Evolutionary conservation across 2,888 invertebrate species (phyloP).

Genomic region (Ormyrus pomaceus): DNA sequence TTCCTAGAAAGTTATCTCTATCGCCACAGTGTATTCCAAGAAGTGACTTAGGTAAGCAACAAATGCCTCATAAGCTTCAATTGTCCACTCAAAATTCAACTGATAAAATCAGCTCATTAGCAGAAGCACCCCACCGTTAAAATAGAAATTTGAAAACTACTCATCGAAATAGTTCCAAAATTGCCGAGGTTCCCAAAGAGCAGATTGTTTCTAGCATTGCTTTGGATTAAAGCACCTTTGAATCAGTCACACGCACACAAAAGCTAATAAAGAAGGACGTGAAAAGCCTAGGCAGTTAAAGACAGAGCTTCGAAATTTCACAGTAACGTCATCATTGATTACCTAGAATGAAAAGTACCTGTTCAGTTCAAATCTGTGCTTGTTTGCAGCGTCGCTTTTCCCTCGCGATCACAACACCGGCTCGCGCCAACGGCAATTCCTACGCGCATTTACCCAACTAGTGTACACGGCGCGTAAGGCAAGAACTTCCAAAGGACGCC

Average conservation of each 20-base stretch:
- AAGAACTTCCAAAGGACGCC: slow-evolving; percentile 11
- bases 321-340: slow-evolving; percentile 9
- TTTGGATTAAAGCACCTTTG: no score
- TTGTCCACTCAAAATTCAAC: slow-evolving; percentile 7
- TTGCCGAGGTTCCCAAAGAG: no score
- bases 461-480: background rate
- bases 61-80: background rate
- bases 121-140: background rate
- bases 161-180: slow-evolving; percentile 11
- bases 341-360: slow-evolving; percentile 7
- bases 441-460: no score
- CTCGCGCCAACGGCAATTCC: no score
- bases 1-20: background rate
- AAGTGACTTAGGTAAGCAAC: slow-evolving; percentile 4
- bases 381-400: slow-evolving; percentile 20
- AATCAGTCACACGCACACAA: background rate
- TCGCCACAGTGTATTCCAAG: background rate
- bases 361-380: background rate
- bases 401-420: background rate
- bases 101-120: background rate
- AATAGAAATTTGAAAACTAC: background rate
- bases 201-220: no score
- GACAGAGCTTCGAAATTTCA: slow-evolving; percentile 34
- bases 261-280: background rate
- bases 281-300: background rate